Conservation (phyloP, 2,888 invertebrate species). For the Euzetes globulus region DNA sequence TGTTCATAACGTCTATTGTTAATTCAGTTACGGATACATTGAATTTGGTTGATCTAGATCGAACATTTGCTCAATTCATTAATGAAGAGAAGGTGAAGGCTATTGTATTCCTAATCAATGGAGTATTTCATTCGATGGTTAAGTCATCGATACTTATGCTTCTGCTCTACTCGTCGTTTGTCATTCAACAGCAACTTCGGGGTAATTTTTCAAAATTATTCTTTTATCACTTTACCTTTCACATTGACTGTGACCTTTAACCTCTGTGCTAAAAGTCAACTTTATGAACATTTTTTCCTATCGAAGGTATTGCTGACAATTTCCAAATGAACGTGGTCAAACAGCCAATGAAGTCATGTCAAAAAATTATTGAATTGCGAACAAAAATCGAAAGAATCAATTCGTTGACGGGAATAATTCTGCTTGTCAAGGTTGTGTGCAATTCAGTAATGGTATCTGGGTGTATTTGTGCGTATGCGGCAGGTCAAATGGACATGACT, state of each 20-base stretch:
- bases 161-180: not conserved
- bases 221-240: no score
- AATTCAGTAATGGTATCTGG: not conserved
- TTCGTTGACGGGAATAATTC: not conserved
- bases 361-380: not conserved
- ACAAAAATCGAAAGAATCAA: not conserved
- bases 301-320: not conserved
- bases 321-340: not conserved
- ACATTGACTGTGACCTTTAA: no score
- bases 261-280: no score
- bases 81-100: not conserved
- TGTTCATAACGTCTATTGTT: no score
- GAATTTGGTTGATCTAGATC: not conserved
- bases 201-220: no score
- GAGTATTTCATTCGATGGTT: not conserved
- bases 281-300: no score
- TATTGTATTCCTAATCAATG: not conserved
- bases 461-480: not conserved
- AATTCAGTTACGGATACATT: no score
- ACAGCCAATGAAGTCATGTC: not conserved
- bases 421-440: not conserved
- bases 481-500: not conserved
- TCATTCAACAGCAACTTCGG: not conserved
- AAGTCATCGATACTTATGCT: not conserved
- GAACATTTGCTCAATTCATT: not conserved